Evolutionary conservation across 2,888 invertebrate genomes (phyloP), one percentile per base, ranked within the genome.

Genomic region (Strigamia maritima): DNA sequence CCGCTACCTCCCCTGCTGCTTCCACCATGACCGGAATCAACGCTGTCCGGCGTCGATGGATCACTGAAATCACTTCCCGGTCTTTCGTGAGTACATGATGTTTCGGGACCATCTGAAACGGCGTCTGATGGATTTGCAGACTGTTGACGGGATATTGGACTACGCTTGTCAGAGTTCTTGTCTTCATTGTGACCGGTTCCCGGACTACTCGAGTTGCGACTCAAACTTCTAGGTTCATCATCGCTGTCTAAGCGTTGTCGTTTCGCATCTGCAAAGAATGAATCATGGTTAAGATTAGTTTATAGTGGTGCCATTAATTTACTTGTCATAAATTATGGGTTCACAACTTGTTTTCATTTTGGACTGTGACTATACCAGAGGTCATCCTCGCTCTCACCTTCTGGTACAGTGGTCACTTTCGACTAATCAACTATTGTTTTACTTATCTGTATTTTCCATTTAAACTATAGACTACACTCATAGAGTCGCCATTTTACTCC

Each of bases 161-260:
- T 44, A 3, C 35, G 70, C 28, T 65, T 65, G 10, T 65, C 65
- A 12, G 65, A 65, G 65, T 65, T 65, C 28, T 65, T 65, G 26
- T 65, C 65, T 24, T 65, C 65, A 14, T 16, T 65, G 65, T 4
- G 26, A 3, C 24, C 28, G 8, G 65, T 12, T 24, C 65, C 65
- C 4, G 65, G 65, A 28, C 70, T 70, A 44, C 77, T 77, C 16
- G 80, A 80, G n/a, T 77, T 70, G 35, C 79, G 77, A 49, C 79
- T 38, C 10, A 65, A 14, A n/a, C 70, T 26, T 26, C 79, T 60
- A 6, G 44, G 44, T 26, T 80, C 80, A n/a, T 80, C 80, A 28
- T 80, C 80, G 44, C 80, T 80, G 44, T 80, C 80, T n/a, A 77
- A 12, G 12, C 80, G 70, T 19, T 38, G 77, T 40, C 80, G 40